A percentile compares a stretch with the other conserved stretches of the same genome.
phyloP scores from a whole-genome alignment of 2,113 vertebrate genomes.

The Furnarius figulus region DNA sequence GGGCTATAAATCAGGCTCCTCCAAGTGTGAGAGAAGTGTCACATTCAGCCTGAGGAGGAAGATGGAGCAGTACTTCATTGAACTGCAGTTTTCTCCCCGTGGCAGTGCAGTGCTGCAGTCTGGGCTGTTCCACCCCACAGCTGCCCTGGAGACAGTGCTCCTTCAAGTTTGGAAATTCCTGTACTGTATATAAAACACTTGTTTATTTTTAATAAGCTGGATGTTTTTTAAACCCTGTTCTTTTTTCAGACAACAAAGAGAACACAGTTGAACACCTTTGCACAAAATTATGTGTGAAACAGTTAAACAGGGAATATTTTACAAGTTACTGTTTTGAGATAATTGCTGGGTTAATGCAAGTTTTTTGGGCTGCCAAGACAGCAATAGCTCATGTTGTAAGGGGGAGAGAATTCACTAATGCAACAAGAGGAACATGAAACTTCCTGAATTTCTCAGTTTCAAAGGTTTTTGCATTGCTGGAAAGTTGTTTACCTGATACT shows the following conservation, averaged over 20 bases:
- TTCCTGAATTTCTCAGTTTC: not conserved
- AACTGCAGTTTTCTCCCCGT: not conserved
- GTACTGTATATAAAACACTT: not conserved
- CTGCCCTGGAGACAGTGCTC: not conserved
- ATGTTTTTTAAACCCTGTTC: not conserved
- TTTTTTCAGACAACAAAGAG: not conserved
- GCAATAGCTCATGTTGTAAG: not conserved
- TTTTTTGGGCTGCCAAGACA: not conserved
- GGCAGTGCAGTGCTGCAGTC: not conserved
- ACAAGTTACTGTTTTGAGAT: not conserved
- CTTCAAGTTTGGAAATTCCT: not conserved
- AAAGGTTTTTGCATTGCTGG: slow-evolving; percentile 49
- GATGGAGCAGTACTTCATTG: not conserved
- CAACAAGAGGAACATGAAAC: not conserved
- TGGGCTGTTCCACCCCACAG: not conserved
- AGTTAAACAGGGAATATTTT: not conserved
- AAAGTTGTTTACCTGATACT: slow-evolving; percentile 30
- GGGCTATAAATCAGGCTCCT: not conserved
- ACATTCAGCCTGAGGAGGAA: not conserved
- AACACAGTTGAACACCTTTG: not conserved
- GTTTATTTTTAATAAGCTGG: not conserved
- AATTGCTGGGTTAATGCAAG: not conserved
- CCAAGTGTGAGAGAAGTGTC: not conserved
- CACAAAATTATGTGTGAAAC: not conserved
- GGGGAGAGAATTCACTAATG: not conserved